These are phyloP conservation scores for Amiota communis DNA, from an alignment of 2,888 invertebrate species.

Conservation along the genomic window DNA sequence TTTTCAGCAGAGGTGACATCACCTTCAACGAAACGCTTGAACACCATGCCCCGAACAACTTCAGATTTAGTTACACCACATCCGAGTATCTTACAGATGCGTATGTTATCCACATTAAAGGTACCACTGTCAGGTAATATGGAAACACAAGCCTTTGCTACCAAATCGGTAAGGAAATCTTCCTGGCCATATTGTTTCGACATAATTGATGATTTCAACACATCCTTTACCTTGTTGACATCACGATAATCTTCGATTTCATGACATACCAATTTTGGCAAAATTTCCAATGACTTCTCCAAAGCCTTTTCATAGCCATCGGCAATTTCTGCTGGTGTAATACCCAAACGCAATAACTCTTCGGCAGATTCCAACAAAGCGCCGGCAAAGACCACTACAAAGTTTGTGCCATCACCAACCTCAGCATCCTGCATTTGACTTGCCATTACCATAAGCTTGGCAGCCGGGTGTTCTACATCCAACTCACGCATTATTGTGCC, in stretches of 20 bases:
- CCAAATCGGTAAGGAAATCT: constrained; percentile 89
- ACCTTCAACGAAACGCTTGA: constrained; percentile 96
- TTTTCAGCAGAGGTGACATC: constrained; percentile 84
- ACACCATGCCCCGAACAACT: constrained; percentile 97
- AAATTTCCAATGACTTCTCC: constrained; percentile 89
- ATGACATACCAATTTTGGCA: constrained; percentile 86
- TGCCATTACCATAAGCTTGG: constrained; percentile 94
- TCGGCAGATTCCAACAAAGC: constrained; percentile 93
- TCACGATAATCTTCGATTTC: constrained; percentile 82
- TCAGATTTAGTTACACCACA: constrained; percentile 85
- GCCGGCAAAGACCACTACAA: constrained; percentile 95
- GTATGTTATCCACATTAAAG: constrained; percentile 98
- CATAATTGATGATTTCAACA: constrained; percentile 89
- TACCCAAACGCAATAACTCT: constrained; percentile 92
- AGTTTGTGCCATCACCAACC: constrained; percentile 99
- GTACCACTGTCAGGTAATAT: constrained; percentile 88
- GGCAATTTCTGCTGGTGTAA: constrained; percentile 96
- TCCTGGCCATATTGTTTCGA: constrained; percentile 99
- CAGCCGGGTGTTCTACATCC: constrained; percentile 98
- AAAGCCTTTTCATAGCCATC: constrained; percentile 95
- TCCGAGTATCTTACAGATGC: constrained; percentile 90
- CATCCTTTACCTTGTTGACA: constrained; percentile 81
- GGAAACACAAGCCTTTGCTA: constrained; percentile 91
- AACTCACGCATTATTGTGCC: constrained; percentile 97
- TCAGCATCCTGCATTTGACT: constrained; percentile 99